These are phyloP conservation scores for Nicator chloris DNA, from an alignment of 2,113 vertebrate species.

Conservation along the genomic window DNA sequence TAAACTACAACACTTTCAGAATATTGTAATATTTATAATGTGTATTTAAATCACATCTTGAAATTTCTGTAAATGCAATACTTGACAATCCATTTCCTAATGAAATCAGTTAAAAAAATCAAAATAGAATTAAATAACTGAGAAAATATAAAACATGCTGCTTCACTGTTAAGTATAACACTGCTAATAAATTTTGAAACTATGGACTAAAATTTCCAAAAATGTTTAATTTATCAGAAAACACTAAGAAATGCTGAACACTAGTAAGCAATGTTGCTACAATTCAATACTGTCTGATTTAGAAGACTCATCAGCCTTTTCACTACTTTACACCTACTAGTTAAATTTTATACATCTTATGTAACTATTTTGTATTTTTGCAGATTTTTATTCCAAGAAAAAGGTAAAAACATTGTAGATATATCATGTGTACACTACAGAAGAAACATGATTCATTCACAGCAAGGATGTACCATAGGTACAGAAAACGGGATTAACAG, in stretches of 20 bases:
- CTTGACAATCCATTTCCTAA: not conserved
- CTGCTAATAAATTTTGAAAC: not conserved
- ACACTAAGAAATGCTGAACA: not conserved
- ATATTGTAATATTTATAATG: not conserved
- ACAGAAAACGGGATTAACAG: not conserved
- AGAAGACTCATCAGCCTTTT: not conserved
- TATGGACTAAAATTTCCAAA: not conserved
- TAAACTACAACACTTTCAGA: not conserved
- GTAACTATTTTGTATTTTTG: not conserved
- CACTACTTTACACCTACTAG: not conserved
- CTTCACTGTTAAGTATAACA: not conserved
- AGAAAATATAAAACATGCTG: not conserved
- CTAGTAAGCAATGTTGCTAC: not conserved
- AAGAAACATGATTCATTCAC: not conserved
- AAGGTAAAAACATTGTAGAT: not conserved
- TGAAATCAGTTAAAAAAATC: not conserved
- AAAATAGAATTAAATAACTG: not conserved
- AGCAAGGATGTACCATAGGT: not conserved
- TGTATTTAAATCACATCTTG: not conserved
- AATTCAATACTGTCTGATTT: not conserved
- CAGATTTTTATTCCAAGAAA: not conserved
- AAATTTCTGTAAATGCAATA: not conserved
- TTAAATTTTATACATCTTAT: not conserved
- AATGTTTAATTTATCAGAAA: not conserved
- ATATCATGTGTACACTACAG: not conserved